Evolutionary conservation across 2,888 invertebrate species (phyloP), one percentile per base, ranked within the genome.

Genomic region (Notodonta dromedarius): DNA sequence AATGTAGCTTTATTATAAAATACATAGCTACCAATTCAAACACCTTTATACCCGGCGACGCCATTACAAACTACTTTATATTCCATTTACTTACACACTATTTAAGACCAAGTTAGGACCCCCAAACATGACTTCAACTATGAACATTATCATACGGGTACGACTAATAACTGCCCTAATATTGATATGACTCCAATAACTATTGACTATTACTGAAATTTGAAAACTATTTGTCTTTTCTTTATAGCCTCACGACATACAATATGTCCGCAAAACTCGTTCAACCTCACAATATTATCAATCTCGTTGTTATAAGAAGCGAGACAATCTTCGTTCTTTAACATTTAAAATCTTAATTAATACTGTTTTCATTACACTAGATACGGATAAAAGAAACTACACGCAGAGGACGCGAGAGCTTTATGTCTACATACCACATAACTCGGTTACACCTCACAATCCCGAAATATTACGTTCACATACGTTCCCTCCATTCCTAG

Each of bases 111-210:
- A 63, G 32, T 60, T 68, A 71, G 74, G 70, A 76, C 65, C 70
- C 65, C 68, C 71, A 66, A 40, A 66, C 71, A 69, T 74, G 77
- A 76, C 76, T 76, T 76, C 60, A 76, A 76, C 71, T 62, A 74
- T 76, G 74, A 69, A 76, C 75, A 72, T 55, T 59, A 51, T 48
- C 16, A 14, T 44, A 77, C 62, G 59, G 68, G 74, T 76, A 77
- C 53, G 61, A 69, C 71, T 79, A 79, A 59, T 69, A 76, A 69
- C 74, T 73, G 74, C 14, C 61, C 83, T 87, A 88, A 85, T 73
- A 79, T 83, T 90, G 90, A 91, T 91, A 91, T 91, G 90, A 87
- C 70, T 88, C 77, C 68, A 83, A 79, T 81, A 79, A 85, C 87
- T 89, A 89, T 90, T 87, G 87, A 84, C 87, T 88, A 90, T 77